phyloP scores from a whole-genome alignment of 92 coral and sea anemone species.

The Epizoanthus ramosus region DNA sequence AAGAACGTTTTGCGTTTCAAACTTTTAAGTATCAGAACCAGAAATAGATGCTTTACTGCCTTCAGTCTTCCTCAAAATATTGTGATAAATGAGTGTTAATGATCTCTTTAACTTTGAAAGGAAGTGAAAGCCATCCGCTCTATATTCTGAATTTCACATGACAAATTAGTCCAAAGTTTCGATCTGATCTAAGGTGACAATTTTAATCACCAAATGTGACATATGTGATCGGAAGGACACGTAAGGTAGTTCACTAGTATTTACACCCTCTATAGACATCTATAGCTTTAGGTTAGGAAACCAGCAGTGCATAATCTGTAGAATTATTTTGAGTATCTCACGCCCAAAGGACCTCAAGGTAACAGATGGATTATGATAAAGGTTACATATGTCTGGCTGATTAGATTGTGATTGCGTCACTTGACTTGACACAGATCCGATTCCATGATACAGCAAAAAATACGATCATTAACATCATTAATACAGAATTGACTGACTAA shows the following conservation, averaged over 20 bases:
- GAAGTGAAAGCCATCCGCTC: conserved; percentile 21
- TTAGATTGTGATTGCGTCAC: background rate
- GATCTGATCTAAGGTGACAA: too few species aligned
- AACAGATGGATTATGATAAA: background rate
- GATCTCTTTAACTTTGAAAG: conserved; percentile 34
- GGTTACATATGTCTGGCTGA: background rate
- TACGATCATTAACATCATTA: background rate
- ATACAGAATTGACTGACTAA: background rate
- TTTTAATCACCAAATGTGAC: too few species aligned
- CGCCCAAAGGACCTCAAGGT: too few species aligned
- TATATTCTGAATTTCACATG: too few species aligned
- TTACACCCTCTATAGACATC: too few species aligned
- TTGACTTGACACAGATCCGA: conserved; percentile 23
- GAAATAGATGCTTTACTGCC: background rate
- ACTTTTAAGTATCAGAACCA: background rate
- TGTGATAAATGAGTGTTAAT: conserved; percentile 30
- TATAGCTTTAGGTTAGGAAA: too few species aligned
- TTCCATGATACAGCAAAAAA: background rate
- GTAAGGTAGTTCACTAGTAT: too few species aligned
- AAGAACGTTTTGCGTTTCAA: background rate
- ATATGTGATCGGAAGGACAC: too few species aligned
- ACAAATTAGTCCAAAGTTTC: too few species aligned
- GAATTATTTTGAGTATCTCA: too few species aligned
- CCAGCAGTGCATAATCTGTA: too few species aligned
- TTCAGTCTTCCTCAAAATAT: conserved; percentile 19